Evolutionary conservation across 35 echinoderm and acorn worm genomes (phyloP).

Genomic region (Lytechinus pictus): DNA sequence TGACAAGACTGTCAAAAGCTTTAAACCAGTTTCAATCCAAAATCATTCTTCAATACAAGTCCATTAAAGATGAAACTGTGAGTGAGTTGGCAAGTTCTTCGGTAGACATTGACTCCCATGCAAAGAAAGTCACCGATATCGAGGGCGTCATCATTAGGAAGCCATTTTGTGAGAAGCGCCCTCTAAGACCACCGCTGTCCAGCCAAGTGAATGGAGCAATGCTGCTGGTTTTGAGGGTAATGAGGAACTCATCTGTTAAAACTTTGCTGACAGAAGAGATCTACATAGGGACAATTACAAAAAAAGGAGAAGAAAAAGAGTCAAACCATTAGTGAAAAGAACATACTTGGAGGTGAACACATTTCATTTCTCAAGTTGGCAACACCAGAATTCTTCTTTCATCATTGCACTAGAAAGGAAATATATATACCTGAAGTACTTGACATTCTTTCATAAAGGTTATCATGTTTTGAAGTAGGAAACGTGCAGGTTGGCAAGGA

Average conservation of each 20-base stretch:
- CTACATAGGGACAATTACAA: neutral
- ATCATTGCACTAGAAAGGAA: no score
- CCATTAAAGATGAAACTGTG: slow-evolving; percentile 66
- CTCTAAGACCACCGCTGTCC: slow-evolving; percentile 57
- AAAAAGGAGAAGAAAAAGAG: no score
- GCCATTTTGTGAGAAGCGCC: slow-evolving; percentile 91
- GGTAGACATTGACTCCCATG: slow-evolving; percentile 65
- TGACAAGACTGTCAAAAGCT: no score
- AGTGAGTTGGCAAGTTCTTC: slow-evolving; percentile 60
- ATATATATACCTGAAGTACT: no score
- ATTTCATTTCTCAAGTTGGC: no score
- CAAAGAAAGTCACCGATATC: slow-evolving; percentile 59
- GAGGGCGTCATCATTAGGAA: slow-evolving; percentile 67
- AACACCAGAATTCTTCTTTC: no score
- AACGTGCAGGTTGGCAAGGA: no score
- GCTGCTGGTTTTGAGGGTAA: slow-evolving; percentile 53
- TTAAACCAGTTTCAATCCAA: no score
- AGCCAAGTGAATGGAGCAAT: slow-evolving; percentile 89
- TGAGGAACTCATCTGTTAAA: slow-evolving; percentile 49
- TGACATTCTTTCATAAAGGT: no score
- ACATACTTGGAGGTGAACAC: no score
- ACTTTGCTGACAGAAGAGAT: slow-evolving; percentile 24
- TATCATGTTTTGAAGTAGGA: no score
- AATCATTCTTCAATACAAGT: slow-evolving; percentile 55
- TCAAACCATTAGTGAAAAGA: no score